Conservation (phyloP, 2,797 vertebrate species). For the Spondyliosoma cantharus region DNA sequence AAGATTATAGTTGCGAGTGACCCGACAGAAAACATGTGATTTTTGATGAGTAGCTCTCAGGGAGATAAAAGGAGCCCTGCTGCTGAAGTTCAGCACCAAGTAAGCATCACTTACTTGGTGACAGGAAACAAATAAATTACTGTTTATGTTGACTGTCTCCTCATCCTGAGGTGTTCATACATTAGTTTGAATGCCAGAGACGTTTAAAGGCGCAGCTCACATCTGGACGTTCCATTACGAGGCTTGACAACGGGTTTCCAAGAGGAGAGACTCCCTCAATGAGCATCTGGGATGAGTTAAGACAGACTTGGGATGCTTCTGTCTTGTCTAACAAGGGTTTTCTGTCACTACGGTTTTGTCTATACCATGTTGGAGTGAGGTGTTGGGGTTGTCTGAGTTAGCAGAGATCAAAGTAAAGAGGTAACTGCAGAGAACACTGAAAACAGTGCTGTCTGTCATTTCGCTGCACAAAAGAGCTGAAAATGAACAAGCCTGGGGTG, state of each 20-base stretch:
- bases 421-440: constrained; percentile 30
- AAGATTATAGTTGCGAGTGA: constrained; percentile 37
- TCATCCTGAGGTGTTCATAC: constrained; percentile 63
- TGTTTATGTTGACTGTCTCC: constrained; percentile 59
- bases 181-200: constrained; percentile 21
- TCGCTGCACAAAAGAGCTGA: constrained; percentile 24
- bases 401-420: constrained; percentile 46
- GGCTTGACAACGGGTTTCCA: constrained; percentile 44
- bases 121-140: constrained; percentile 69
- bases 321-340: constrained; percentile 47
- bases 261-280: constrained; percentile 19
- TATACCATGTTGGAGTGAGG: constrained; percentile 2
- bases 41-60: constrained; percentile 34
- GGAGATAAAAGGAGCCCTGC: constrained; percentile 60
- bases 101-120: constrained; percentile 40
- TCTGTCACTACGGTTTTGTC: constrained; percentile 54
- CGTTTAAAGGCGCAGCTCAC: constrained; percentile 59
- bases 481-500: constrained; percentile 32
- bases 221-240: constrained; percentile 71
- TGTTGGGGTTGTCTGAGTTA: constrained; percentile 13
- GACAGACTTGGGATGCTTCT: constrained; percentile 40
- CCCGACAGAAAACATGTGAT: constrained; percentile 40
- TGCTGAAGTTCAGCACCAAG: constrained; percentile 35
- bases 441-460: constrained; percentile 47
- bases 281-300: constrained; percentile 64